Conservation (phyloP, 2,797 vertebrate species). For the Gambusia yucatana region DNA sequence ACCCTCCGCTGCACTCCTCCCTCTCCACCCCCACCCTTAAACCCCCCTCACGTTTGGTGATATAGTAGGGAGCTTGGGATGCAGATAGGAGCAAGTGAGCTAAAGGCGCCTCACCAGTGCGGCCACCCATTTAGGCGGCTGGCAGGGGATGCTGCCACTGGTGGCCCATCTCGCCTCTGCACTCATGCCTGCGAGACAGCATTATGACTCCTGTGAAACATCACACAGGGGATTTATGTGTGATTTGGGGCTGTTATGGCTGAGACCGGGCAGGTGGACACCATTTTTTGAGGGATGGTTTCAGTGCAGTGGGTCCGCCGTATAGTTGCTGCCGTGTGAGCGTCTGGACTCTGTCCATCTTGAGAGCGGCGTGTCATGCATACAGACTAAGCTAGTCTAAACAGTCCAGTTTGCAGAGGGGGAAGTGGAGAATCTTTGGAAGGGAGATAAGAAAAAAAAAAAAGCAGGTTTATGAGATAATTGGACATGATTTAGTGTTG, state of each 20-base stretch:
- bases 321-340: conserved; percentile 10
- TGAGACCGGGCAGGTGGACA: conserved; percentile 38
- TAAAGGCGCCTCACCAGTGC: conserved; percentile 55
- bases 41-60: conserved; percentile 57
- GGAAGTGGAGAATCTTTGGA: conserved; percentile 20
- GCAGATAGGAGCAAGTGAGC: conserved; percentile 53
- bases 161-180: background rate
- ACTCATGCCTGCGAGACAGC: conserved; percentile 19
- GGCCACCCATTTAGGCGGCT: conserved; percentile 33
- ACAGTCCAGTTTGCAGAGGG: conserved; percentile 53
- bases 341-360: conserved; percentile 59
- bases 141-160: background rate
- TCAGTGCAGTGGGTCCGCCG: conserved; percentile 11
- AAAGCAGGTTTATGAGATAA: conserved; percentile 17
- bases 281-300: background rate
- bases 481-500: conserved; percentile 24
- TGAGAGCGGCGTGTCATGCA: conserved; percentile 59
- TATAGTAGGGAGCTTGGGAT: conserved; percentile 60
- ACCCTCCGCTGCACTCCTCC: conserved; percentile 14
- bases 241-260: conserved; percentile 11
- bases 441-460: background rate
- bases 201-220: background rate
- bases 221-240: background rate
- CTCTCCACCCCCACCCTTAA: conserved; percentile 1
- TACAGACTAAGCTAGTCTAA: conserved; percentile 67